Evolutionary conservation across 2,113 vertebrate species (phyloP).

Genomic region (Thermophis baileyi): DNA sequence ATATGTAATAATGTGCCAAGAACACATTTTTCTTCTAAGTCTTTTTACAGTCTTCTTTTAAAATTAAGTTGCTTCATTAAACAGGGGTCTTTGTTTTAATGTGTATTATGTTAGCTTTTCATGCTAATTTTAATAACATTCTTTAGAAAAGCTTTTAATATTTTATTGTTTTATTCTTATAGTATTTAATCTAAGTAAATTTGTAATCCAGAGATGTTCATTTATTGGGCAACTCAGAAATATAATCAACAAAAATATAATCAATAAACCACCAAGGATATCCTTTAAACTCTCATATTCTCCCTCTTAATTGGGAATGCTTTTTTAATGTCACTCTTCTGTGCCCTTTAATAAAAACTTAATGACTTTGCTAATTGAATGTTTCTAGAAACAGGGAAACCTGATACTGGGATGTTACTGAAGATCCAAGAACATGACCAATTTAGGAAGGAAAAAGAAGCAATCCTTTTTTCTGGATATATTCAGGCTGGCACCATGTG

Average conservation of each 20-base stretch:
- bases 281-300: not conserved
- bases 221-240: not conserved
- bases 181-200: not conserved
- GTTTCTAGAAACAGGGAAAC: too few relatives aligned
- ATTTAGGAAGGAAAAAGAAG: not conserved
- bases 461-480: not conserved
- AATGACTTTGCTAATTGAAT: not conserved
- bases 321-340: not conserved
- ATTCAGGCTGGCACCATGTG: not conserved
- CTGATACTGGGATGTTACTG: not conserved
- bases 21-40: too few relatives aligned
- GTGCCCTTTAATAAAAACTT: not conserved
- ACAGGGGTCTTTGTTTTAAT: too few relatives aligned
- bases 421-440: not conserved
- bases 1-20: too few relatives aligned
- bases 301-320: not conserved
- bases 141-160: not conserved
- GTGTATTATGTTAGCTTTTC: too few relatives aligned
- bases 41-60: too few relatives aligned
- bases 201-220: not conserved
- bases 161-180: not conserved
- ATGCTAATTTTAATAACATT: too few relatives aligned
- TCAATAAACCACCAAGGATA: not conserved
- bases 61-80: too few relatives aligned
- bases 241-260: not conserved